These are phyloP conservation scores for Chesias legatella DNA, from an alignment of 2,888 invertebrate genomes.

Conservation along the genomic window DNA sequence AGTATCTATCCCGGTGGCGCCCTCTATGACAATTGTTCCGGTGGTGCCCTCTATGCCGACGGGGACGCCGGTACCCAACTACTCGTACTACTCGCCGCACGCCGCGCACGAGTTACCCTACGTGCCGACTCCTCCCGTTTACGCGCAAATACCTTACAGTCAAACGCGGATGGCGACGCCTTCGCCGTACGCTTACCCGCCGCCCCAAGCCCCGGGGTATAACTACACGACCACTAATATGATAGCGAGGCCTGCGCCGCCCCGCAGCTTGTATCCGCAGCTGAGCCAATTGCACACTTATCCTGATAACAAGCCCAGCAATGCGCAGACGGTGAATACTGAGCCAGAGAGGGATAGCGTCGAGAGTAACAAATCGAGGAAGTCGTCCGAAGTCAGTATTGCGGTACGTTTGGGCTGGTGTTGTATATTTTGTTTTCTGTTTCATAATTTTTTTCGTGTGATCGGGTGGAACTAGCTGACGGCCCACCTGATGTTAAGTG, in stretches of 20 bases:
- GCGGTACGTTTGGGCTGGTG: conserved; percentile 14
- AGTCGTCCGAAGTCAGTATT: conserved; percentile 58
- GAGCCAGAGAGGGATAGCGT: conserved; percentile 50
- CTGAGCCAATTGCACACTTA: conserved; percentile 55
- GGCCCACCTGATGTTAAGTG: too few species aligned
- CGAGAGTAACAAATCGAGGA: conserved; percentile 51
- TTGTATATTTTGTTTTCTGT: conserved; percentile 1
- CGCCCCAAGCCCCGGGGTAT: conserved; percentile 41
- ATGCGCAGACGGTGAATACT: conserved; percentile 36
- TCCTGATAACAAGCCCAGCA: conserved; percentile 35
- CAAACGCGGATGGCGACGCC: conserved; percentile 68
- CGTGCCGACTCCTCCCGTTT: conserved; percentile 45
- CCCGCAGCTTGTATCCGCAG: conserved; percentile 56
- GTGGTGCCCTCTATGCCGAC: conserved; percentile 25
- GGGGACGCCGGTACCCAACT: conserved; percentile 37
- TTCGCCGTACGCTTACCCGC: conserved; percentile 52
- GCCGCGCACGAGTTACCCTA: conserved; percentile 43
- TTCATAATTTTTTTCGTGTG: too few species aligned
- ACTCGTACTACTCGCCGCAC: conserved; percentile 50
- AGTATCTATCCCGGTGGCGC: too few species aligned
- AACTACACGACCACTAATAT: conserved; percentile 69
- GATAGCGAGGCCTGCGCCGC: conserved; percentile 61
- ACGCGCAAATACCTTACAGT: conserved; percentile 54
- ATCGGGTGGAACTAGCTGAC: too few species aligned
- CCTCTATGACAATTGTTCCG: conserved; percentile 3